Evolutionary conservation across 2,888 invertebrate species (phyloP), one percentile per base, ranked within the genome.

Genomic region (Phengaris alcon): DNA sequence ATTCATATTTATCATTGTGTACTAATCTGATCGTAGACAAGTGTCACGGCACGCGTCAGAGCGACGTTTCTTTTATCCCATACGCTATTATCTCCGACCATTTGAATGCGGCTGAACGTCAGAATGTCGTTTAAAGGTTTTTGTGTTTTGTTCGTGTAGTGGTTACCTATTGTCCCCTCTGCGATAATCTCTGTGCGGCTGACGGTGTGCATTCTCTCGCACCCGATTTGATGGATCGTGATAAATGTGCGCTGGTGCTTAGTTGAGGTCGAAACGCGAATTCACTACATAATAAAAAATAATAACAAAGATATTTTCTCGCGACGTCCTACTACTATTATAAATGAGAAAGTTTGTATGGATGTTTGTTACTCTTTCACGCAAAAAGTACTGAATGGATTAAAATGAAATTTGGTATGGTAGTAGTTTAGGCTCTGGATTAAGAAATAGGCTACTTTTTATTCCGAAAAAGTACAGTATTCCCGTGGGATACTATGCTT

Each of bases 51-150:
- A 79, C 80, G 79, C 78, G 81, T 79, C 80, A 78, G 73, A 75
- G 73, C 74, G 74, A 74, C 68, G 51, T 35, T 77, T 77, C 77
- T 78, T 78, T 64, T 64, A 64, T 64, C 64, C 35, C 64, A 0
- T 6, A 35, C 44, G 13, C 64, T 35, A 64, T 77, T 76, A 78
- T 80, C 80, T 78, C 78, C 77, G 78, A 78, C 80, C 78, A 81
- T 79, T 79, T 74, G 79, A 78, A 79, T 79, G 77, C 78, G 75
- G 78, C 80, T 78, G 80, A 78, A 80, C 79, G 80, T 79, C 78
- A 78, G 77, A 75, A 73, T 75, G 80, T 78, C 80, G 76, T 80
- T 80, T 81, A 81, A 81, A 81, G 79, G 80, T 80, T 79, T 79
- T 79, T 79, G 77, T 72, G 72, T 72, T 79, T 80, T 80, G 77